Conservation (phyloP, 2,797 vertebrate genomes). For the Spondyliosoma cantharus region DNA sequence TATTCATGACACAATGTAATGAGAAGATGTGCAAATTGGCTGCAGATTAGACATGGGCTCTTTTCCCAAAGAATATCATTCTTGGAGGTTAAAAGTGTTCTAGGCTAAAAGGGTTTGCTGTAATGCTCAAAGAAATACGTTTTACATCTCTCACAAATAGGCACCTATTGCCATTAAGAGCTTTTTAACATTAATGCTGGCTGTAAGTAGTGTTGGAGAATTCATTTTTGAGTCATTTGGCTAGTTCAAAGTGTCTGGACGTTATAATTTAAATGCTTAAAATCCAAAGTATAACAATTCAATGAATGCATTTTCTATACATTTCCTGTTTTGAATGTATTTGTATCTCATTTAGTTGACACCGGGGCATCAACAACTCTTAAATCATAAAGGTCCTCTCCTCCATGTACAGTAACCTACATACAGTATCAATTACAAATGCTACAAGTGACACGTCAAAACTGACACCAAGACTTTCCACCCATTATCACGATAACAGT, state of each 20-base stretch:
- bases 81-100: background rate
- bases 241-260: background rate
- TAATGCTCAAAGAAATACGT: background rate
- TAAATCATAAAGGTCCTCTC: background rate
- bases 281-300: background rate
- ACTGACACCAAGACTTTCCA: background rate
- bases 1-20: background rate
- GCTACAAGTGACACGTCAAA: background rate
- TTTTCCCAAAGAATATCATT: background rate
- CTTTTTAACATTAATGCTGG: background rate
- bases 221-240: background rate
- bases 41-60: background rate
- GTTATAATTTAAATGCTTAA: background rate
- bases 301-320: background rate
- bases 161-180: background rate
- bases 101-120: background rate
- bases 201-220: background rate
- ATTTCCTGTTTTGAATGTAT: background rate
- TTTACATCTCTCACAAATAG: background rate
- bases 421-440: background rate
- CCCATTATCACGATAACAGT: background rate
- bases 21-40: background rate
- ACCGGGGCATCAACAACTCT: background rate
- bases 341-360: background rate
- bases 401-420: background rate